Base-by-base conservation (phyloP, 2,113 vertebrate species). In the Maccullochella peelii region DNA sequence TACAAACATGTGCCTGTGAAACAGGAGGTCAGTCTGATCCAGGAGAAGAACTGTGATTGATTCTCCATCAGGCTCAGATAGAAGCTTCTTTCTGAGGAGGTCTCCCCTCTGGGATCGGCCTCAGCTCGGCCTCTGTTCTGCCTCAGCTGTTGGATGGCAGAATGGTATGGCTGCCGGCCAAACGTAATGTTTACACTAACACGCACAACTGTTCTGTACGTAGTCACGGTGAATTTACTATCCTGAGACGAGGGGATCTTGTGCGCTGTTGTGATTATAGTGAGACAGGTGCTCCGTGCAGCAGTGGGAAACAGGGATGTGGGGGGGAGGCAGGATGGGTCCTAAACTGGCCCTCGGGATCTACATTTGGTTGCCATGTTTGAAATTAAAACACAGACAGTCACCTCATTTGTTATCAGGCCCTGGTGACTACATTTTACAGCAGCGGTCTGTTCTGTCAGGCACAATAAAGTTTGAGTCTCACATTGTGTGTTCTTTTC, bases 151-250 rank as follows among this genome's bases (percentile, higher is more conserved):
- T 80, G 87, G 87, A 79, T 80, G 80, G 84, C 80, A 79, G 74
- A 82, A 84, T 33, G 78, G 71, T 1, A 11, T 91, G 90, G 89
- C 89, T 2, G n/a, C 47, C 8, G 16, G 92, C 92, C 92, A 93
- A 91, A 84, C 42, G 63, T 80, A 87, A 91, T 91, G 91, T 92
- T 94, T 94, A 93, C 90, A 86, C 91, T 77, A 79, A 90, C 83
- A 33, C 71, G 62, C 89, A 90, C 90, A 92, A 92, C 91, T 92
- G 90, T 82, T 92, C 83, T 67, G 73, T 74, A 81, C 82, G 71
- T 79, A 55, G 84, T 85, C 90, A 87, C 52, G 79, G 58, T 2
- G 79, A 79, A 83, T 88, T 89, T 91, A 78, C 73, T 20, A 38
- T 27, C 80, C 80, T 25, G 62, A 77, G 80, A 81, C 6, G 25